Evolutionary conservation across 1,140 invertebrate genomes (phyloP), one percentile per base, ranked within the genome.

Genomic region (Bombus difficillimus): DNA sequence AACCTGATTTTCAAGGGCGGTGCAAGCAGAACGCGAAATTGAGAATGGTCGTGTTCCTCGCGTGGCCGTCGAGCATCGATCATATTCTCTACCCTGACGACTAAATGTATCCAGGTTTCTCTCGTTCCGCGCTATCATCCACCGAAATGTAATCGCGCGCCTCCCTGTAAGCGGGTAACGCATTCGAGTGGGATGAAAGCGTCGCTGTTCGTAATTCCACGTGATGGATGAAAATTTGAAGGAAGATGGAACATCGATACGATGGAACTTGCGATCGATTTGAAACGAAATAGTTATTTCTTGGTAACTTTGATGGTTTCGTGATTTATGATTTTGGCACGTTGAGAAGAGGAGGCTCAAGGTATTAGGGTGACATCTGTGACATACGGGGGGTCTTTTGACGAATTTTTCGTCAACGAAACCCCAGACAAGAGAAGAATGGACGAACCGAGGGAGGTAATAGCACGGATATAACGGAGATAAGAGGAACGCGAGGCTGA

Each of bases 1-100:
- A 77, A 76, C 39, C 59, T 76, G 82, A 78, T 77, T 32, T 69
- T 78, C 87, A 84, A 83, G 86, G 81, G 64, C 75, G 47, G 43
- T 53, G 62, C 37, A 39, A 5, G 18, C 34, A 34, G 34, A 62
- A 37, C 69, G 81, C 75, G 69, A 74, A 84, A 80, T 88, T 87
- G 82, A 57, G 68, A 77, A 86, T 83, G 81, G 75, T 86, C 81
- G 39, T 81, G 64, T 75, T 37, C 25, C 41, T n/a, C 37, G 37
- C n/a, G 37, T n/a, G 13, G 73, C 37, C 22, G 53, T 32, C 71
- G 57, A 62, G 71, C 57, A 77, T 87, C 69, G 76, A 59, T 75
- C 66, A 32, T 22, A 9, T 18, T n/a, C 47, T 59, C 41, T 12
- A n/a, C 0, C 34, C 25, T 4, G 15, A 0, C 53, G 15, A n/a